Base-by-base conservation (phyloP, 2,888 invertebrate species). In the Idaea aversata region DNA sequence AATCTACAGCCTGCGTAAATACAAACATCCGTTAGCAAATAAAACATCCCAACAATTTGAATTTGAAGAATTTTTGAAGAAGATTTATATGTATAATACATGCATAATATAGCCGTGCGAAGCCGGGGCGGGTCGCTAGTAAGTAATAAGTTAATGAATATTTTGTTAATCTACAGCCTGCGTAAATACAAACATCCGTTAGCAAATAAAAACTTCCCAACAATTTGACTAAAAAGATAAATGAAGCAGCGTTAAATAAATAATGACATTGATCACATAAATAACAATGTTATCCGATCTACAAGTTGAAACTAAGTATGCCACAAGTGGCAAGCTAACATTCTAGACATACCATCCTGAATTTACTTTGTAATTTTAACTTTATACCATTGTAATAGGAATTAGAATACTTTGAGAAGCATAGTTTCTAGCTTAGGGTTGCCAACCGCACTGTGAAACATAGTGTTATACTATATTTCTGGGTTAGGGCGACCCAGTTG, bases 221-320 rank as follows among this genome's bases (percentile, higher is more conserved):
- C 47, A 47, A 47, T 47, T 47, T 13, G 47, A 47, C n/a, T n/a
- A n/a, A n/a, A 47, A 47, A 47, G 47, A 47, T 47, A 47, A 47
- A 47, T 47, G 47, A 47, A 47, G 47, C 47, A 10, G 47, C 10
- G 7, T 47, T 47, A 47, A 47, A 47, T 47, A 47, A 47, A 47
- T 47, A 47, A 47, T 47, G 47, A 47, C 47, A 47, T 47, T 47
- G 47, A 47, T 47, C 47, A 13, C 7, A 47, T 47, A 47, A 47
- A 47, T 47, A 47, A 47, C 47, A 47, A 47, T 47, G 47, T 47
- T 47, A 47, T 47, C 47, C 47, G 47, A 47, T 47, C 47, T 47
- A 7, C 47, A 47, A 47, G 47, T 47, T 47, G 47, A 47, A 47
- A 47, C 13, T 47, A 47, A 47, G 47, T 47, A 47, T 47, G 47